Percentiles rank a stretch among this genome's conserved stretches.
Evolutionary conservation across 2,888 invertebrate species (phyloP).

Genomic region (Venusia cambrica): DNA sequence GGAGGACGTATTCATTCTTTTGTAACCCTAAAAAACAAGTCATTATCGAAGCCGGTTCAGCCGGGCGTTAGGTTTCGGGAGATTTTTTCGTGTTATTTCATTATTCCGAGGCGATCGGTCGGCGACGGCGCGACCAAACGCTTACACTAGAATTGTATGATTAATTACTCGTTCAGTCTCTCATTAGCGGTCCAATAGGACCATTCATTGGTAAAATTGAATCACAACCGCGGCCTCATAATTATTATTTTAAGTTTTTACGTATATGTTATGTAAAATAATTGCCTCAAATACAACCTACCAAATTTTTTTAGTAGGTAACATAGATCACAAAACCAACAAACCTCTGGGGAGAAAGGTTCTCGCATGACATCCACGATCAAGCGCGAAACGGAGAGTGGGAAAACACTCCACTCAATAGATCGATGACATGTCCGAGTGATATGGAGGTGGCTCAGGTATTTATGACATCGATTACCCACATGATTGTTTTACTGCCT

Average conservation of each 20-base stretch:
- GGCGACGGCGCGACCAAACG: slow-evolving; percentile 58
- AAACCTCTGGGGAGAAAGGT: too few species aligned
- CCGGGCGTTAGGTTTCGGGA: slow-evolving; percentile 65
- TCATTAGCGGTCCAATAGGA: slow-evolving; percentile 76
- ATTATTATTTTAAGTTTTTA: slow-evolving; percentile 52
- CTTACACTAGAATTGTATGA: slow-evolving; percentile 78
- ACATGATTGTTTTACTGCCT: too few species aligned
- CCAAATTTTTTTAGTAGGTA: too few species aligned
- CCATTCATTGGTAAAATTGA: slow-evolving; percentile 76
- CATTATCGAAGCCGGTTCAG: slow-evolving; percentile 75
- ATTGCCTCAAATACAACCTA: too few species aligned
- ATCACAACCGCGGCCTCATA: slow-evolving; percentile 64
- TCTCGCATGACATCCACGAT: too few species aligned
- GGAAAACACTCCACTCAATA: too few species aligned
- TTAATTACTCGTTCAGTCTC: slow-evolving; percentile 73
- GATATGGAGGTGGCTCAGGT: too few species aligned
- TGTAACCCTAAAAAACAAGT: slow-evolving; percentile 80
- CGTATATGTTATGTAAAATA: slow-evolving; percentile 13
- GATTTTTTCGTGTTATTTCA: slow-evolving; percentile 70
- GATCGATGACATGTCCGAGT: too few species aligned
- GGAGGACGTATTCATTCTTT: slow-evolving; percentile 75
- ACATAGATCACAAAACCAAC: too few species aligned
- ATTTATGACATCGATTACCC: too few species aligned
- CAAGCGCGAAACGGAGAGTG: too few species aligned
- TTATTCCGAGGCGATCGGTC: slow-evolving; percentile 71